Percentiles rank a stretch among this genome's conserved stretches.
Evolutionary conservation across 2,888 invertebrate genomes (phyloP).

Genomic region (Pammene aurita): DNA sequence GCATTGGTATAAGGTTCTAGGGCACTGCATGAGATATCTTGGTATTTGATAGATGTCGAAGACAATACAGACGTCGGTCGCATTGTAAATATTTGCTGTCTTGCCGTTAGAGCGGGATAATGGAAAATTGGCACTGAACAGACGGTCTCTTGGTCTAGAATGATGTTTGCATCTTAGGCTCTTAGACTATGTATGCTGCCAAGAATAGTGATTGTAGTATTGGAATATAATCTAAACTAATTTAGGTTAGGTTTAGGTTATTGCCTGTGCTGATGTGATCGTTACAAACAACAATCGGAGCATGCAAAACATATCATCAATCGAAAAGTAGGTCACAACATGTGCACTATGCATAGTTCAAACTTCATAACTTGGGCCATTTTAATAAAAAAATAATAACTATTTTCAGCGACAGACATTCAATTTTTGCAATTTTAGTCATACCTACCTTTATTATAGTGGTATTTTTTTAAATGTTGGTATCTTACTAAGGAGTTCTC

Average conservation of each 20-base stretch:
- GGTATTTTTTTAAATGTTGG: too few species aligned
- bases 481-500: too few species aligned
- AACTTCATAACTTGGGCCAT: too few species aligned
- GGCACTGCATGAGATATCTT: constrained; percentile 49
- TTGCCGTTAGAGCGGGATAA: constrained; percentile 62
- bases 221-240: not conserved
- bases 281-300: not conserved
- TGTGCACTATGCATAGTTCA: too few species aligned
- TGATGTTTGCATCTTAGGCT: constrained; percentile 55
- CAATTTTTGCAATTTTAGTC: too few species aligned
- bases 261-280: not conserved
- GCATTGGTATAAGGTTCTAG: constrained; percentile 45
- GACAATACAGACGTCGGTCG: constrained; percentile 60
- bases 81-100: constrained; percentile 64
- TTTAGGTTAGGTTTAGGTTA: not conserved
- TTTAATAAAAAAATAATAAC: too few species aligned
- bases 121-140: constrained; percentile 71
- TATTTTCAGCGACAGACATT: too few species aligned
- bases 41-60: constrained; percentile 59
- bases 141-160: constrained; percentile 62
- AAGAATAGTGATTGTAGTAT: constrained; percentile 17
- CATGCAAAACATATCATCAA: not conserved
- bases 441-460: too few species aligned
- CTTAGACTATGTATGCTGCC: constrained; percentile 44
- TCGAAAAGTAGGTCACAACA: too few species aligned